These are phyloP conservation scores for Teleogryllus occipitalis DNA, from an alignment of 1,140 invertebrate species.

Conservation along the genomic window DNA sequence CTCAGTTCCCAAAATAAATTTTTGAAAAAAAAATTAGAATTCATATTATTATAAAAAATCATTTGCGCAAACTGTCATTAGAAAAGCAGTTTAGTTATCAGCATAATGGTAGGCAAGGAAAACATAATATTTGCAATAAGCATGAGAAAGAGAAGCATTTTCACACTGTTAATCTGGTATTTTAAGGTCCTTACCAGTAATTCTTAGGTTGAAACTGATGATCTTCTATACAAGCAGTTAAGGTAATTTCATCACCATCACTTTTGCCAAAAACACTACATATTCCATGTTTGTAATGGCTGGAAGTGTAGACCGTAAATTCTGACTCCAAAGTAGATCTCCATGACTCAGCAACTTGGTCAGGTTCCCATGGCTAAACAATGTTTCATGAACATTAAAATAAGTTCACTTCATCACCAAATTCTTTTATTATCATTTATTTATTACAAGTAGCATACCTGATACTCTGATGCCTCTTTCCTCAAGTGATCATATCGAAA, in stretches of 20 bases:
- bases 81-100: too few relatives aligned
- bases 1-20: too few relatives aligned
- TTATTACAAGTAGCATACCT: slow-evolving; percentile 30
- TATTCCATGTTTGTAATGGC: slow-evolving; percentile 89
- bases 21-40: too few relatives aligned
- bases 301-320: slow-evolving; percentile 75
- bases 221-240: slow-evolving; percentile 93
- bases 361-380: slow-evolving; percentile 62
- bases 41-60: too few relatives aligned
- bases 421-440: not conserved
- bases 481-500: slow-evolving; percentile 95
- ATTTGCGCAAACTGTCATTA: too few relatives aligned
- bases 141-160: too few relatives aligned
- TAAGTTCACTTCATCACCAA: not conserved
- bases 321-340: slow-evolving; percentile 81
- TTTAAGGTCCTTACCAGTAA: slow-evolving; percentile 59
- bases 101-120: too few relatives aligned
- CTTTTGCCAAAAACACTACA: slow-evolving; percentile 77
- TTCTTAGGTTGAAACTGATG: slow-evolving; percentile 99
- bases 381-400: not conserved
- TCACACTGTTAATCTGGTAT: too few relatives aligned
- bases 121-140: too few relatives aligned
- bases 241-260: slow-evolving; percentile 59
- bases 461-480: slow-evolving; percentile 86
- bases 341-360: slow-evolving; percentile 76